Evolutionary conservation across 2,888 invertebrate species (phyloP), one percentile per base, ranked within the genome.

Genomic region (Hemicrepidius hirtus): DNA sequence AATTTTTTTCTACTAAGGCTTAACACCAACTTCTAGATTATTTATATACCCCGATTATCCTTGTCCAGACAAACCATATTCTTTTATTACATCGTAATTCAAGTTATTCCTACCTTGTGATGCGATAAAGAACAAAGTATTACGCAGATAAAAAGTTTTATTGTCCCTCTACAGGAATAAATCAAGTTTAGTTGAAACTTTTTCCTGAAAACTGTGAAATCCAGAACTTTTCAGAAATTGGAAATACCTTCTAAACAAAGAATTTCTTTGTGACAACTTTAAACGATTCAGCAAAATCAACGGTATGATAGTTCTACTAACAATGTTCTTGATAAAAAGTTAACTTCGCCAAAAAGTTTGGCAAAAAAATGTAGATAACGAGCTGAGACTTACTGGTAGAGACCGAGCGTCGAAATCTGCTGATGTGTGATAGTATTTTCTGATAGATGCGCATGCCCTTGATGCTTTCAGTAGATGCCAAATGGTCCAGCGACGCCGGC

Each of bases 381-480:
- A 57, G 57, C n/a, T 55, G 32, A n/a, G 32, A 55, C 55, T 55
- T 55, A 49, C 18, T 16, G n/a, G 32, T 18, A 10, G 7, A 55
- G 55, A 28, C 16, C 55, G 32, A 49, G 55, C 35, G 55, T 28
- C 32, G 55, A 35, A 55, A 55, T 35, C 55, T 16, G 3, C 32
- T 35, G 55, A 55, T 55, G 32, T 55, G 55, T 41, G 41, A 55
- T 67, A 57, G 46, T 21, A 67, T 67, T 67, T 65, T 28, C 57
- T 18, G 20, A 44, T 55, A 60, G 68, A 49, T 53, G 68, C 68
- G 68, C 68, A 68, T 68, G 68, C 37, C 62, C 60, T 60, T 18
- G 60, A n/a, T 24, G 40, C 53, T 68, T 63, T 41, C 60, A 60
- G 62, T 53, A 63, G 68, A 62, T 32, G 21, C 60, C 62, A 62